These are phyloP conservation scores for Drosophila lini DNA, from an alignment of 1,140 invertebrate genomes.

Conservation along the genomic window DNA sequence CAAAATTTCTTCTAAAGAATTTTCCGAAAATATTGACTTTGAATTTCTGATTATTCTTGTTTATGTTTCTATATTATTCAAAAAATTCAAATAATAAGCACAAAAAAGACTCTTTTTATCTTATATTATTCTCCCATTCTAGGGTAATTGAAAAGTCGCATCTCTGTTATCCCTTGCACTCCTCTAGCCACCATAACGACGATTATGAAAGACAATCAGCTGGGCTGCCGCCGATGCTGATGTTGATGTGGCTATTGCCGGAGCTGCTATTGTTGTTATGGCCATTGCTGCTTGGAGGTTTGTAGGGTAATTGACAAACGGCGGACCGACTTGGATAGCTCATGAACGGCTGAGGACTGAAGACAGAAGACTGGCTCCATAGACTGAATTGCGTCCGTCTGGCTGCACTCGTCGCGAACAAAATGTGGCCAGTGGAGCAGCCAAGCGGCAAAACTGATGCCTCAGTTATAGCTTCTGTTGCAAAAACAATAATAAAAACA, in stretches of 20 bases:
- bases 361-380: conserved; percentile 30
- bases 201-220: conserved; percentile 82
- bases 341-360: conserved; percentile 5
- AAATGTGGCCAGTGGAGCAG: conserved; percentile 68
- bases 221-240: conserved; percentile 43
- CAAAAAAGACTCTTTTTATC: not conserved
- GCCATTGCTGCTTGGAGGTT: conserved; percentile 58
- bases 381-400: conserved; percentile 21
- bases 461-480: conserved; percentile 63
- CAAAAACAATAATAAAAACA: conserved; percentile 44
- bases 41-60: not conserved
- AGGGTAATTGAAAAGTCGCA: conserved; percentile 11
- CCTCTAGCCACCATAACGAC: conserved; percentile 36
- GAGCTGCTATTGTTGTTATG: conserved; percentile 30
- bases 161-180: not conserved
- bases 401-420: conserved; percentile 42
- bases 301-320: conserved; percentile 79
- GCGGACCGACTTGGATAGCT: conserved; percentile 27
- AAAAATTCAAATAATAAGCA: too few species aligned
- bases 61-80: too few species aligned
- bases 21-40: too few species aligned
- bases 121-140: not conserved
- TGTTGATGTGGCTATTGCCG: conserved; percentile 39
- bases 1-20: too few species aligned
- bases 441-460: conserved; percentile 71